Percentiles rank a stretch among this genome's conserved stretches.
phyloP scores from a whole-genome alignment of 53 echinoderm and acorn worm species.

The Mesocentrotus franciscanus region DNA sequence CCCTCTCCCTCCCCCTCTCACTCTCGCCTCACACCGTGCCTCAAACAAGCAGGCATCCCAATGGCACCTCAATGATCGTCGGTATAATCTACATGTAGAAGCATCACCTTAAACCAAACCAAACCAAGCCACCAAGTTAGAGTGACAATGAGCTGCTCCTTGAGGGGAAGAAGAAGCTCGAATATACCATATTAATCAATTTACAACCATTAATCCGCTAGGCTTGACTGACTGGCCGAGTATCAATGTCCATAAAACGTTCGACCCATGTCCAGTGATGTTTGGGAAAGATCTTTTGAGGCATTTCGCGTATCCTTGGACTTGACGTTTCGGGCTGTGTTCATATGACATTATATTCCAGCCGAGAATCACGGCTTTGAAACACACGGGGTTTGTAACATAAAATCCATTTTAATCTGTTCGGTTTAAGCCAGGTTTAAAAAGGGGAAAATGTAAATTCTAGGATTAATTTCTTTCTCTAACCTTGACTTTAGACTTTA shows the following conservation, averaged over 20 bases:
- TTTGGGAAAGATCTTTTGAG: not conserved
- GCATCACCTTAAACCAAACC: not conserved
- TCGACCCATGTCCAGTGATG: not conserved
- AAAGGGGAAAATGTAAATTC: not conserved
- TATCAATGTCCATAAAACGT: not conserved
- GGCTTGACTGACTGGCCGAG: not conserved
- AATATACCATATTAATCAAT: slow-evolving; percentile 18
- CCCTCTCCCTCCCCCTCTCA: not conserved
- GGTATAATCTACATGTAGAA: not conserved
- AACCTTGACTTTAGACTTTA: not conserved
- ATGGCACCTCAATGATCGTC: not conserved
- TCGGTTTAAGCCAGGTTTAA: not conserved
- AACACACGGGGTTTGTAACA: not conserved
- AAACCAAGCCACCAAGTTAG: not conserved
- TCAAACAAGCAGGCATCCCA: not conserved
- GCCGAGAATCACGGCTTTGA: not conserved
- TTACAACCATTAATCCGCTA: not conserved
- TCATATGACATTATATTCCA: not conserved
- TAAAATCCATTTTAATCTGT: not conserved
- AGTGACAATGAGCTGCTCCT: slow-evolving; percentile 3
- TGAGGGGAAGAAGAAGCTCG: not conserved
- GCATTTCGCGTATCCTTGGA: not conserved
- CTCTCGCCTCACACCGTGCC: not conserved
- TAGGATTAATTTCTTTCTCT: not conserved
- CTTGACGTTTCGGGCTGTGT: not conserved